These are phyloP conservation scores for Deroptyus accipitrinus DNA, from an alignment of 2,113 vertebrate species.

Conservation along the genomic window DNA sequence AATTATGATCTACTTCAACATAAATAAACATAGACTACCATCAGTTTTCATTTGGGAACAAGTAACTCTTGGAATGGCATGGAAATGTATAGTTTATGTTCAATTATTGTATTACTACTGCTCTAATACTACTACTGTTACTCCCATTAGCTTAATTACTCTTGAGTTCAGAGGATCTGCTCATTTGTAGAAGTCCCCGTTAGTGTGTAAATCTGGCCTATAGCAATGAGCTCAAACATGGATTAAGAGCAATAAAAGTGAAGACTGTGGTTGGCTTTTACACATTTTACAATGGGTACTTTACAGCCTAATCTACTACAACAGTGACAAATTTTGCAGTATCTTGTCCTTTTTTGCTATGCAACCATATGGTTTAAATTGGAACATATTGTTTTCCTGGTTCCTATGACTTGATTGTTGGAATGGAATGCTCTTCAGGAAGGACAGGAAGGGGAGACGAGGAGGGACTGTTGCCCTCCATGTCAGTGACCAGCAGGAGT, in stretches of 20 bases:
- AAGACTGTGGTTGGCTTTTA: not conserved
- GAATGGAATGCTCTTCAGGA: not conserved
- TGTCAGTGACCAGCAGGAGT: not conserved
- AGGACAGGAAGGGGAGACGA: not conserved
- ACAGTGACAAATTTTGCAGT: not conserved
- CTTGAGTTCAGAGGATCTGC: not conserved
- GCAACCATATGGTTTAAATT: not conserved
- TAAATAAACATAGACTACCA: not conserved
- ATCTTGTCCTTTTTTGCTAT: not conserved
- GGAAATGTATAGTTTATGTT: not conserved
- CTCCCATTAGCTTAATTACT: slow-evolving; percentile 27
- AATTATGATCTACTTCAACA: slow-evolving; percentile 9
- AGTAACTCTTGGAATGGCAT: not conserved
- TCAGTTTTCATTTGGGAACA: not conserved
- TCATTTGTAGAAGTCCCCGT: not conserved
- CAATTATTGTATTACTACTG: not conserved
- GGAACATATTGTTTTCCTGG: not conserved
- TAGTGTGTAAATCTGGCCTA: not conserved
- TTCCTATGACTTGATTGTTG: not conserved
- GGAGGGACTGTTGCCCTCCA: not conserved
- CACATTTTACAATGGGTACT: not conserved
- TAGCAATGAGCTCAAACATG: not conserved
- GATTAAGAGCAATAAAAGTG: not conserved
- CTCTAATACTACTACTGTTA: not conserved
- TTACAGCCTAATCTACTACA: not conserved